Base-by-base conservation (phyloP, 2,797 vertebrate species). In the Cichlasoma orientale region DNA sequence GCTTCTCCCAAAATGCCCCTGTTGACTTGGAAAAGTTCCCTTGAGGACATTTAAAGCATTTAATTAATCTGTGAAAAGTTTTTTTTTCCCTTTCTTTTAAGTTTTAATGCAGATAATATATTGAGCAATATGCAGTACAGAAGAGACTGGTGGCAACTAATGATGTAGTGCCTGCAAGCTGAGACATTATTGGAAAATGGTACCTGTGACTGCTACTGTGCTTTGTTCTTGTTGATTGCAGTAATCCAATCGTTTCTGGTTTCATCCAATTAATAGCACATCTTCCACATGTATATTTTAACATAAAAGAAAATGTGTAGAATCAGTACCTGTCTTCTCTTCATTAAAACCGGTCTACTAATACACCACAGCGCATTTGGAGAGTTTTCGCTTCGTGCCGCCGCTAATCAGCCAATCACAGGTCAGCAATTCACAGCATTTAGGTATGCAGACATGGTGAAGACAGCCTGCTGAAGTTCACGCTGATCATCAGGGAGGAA, bases 31-130 rank as follows among this genome's bases (percentile, higher is more conserved):
- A 74, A 23, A 68, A 25, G 56, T 50, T 72, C 14, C 47, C 41
- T 66, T 47, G 44, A 47, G 44, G 55, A 71, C 29, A 56, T 61
- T 56, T 55, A 19, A 74, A 66, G 47, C 41, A 47, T 68, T 76
- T 75, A 52, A 61, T 66, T 79, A 25, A 77, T 52, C 13, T n/a
- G 47, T 68, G 33, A 38, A 74, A 74, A 31, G 21, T 77, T 66
- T 85, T 61, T 41, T 19, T 1, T 0, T 1, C 13, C 16, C 19
- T 19, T 29, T 68, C 19, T 50, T 68, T 25, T 18, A 47, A 44
- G 47, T 47, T 68, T 68, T 68, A 68, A 68, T 68, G 41, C 61
- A 68, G 10, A 8, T 50, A 3, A 18, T 18, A 16, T 47, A 29
- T 50, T 50, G 27, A 38, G 27, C 61, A 50, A 25, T 50, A 18